Conservation (phyloP, 1,140 invertebrate species). For the Bursaphelenchus mucronatus region DNA sequence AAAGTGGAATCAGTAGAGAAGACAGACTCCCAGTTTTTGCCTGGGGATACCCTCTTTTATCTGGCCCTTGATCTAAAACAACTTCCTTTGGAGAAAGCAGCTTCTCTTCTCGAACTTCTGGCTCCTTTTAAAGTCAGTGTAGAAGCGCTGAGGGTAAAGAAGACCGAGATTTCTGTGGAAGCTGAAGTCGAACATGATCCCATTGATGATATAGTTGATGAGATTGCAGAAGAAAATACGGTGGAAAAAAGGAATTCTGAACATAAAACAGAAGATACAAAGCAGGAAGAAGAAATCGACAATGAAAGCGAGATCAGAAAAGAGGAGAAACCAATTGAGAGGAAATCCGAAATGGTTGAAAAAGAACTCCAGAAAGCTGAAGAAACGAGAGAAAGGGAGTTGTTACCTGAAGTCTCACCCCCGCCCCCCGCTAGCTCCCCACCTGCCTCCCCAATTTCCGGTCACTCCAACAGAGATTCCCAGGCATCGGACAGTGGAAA, state of each 20-base stretch:
- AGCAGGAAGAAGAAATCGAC: constrained; percentile 1
- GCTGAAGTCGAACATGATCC: constrained; percentile 2
- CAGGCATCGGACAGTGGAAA: neutral
- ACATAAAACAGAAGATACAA: neutral
- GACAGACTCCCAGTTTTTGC: constrained; percentile 2
- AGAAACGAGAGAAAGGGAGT: neutral
- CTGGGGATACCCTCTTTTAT: constrained; percentile 1
- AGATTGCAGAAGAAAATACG: constrained; percentile 21
- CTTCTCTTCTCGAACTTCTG: constrained; percentile 12
- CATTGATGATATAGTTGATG: constrained; percentile 4
- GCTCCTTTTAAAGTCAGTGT: constrained; percentile 10
- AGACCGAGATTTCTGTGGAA: neutral
- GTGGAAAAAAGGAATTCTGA: constrained; percentile 1
- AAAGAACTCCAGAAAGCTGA: constrained; percentile 4
- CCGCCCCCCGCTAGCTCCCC: neutral
- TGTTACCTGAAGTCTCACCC: constrained; percentile 2
- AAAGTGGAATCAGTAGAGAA: constrained; percentile 12
- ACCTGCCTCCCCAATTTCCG: neutral
- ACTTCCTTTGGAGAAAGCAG: neutral
- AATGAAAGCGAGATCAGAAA: neutral
- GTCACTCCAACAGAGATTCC: neutral
- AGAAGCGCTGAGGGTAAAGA: neutral
- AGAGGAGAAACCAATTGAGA: constrained; percentile 20
- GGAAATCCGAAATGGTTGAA: neutral
- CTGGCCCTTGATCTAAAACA: constrained; percentile 8